Conservation (phyloP, 2,888 invertebrate genomes). For the Tyria jacobaeae region DNA sequence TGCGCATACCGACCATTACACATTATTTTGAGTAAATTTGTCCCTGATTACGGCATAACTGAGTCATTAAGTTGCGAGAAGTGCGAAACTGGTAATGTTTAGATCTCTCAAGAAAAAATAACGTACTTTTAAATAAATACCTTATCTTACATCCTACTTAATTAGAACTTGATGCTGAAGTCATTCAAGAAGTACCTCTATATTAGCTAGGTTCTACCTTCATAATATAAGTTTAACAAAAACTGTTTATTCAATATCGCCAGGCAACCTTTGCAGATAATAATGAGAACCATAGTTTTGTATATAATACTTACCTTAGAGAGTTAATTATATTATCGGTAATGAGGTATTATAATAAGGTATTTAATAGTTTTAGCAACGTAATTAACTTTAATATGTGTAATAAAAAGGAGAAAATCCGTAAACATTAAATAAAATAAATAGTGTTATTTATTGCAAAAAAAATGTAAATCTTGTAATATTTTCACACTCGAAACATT, state of each 20-base stretch:
- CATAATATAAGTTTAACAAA: background rate
- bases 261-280: constrained; percentile 57
- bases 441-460: no score
- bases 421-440: no score
- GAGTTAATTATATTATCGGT: background rate
- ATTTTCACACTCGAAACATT: background rate
- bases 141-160: constrained; percentile 26
- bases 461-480: background rate
- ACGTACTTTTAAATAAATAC: constrained; percentile 32
- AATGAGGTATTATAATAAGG: background rate
- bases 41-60: constrained; percentile 62
- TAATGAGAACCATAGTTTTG: background rate
- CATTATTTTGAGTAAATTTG: constrained; percentile 77
- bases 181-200: constrained; percentile 45
- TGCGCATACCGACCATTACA: constrained; percentile 70
- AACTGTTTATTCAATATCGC: constrained; percentile 62
- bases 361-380: no score
- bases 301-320: background rate
- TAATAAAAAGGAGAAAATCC: no score
- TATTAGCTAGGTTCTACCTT: background rate
- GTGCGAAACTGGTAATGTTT: constrained; percentile 40
- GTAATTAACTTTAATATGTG: no score
- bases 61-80: constrained; percentile 65
- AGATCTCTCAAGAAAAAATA: constrained; percentile 42
- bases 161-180: constrained; percentile 52